Conservation (phyloP, 2,797 vertebrate genomes). For the Balearica regulorum region DNA sequence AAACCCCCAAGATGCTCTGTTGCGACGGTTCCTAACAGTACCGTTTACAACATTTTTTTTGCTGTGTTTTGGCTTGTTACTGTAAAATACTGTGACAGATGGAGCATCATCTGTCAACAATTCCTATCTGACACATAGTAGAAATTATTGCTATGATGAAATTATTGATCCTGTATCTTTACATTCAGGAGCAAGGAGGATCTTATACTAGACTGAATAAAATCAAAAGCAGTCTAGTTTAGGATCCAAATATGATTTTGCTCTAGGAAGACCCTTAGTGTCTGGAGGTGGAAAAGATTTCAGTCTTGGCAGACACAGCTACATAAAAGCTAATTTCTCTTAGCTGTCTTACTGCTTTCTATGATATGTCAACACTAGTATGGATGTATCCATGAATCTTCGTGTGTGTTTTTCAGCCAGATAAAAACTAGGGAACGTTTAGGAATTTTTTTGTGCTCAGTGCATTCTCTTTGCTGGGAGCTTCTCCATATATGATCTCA, state of each 20-base stretch:
- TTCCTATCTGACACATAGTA: constrained; percentile 52
- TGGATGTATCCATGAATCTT: not conserved
- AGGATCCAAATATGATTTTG: constrained; percentile 17
- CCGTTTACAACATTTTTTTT: constrained; percentile 22
- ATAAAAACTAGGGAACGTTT: not conserved
- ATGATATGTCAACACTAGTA: constrained; percentile 21
- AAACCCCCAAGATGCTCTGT: not conserved
- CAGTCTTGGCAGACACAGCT: constrained; percentile 33
- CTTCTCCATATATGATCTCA: not conserved
- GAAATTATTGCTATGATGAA: constrained; percentile 55
- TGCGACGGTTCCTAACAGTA: constrained; percentile 5
- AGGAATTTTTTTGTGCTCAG: not conserved
- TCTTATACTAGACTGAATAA: constrained; percentile 15
- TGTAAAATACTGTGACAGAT: constrained; percentile 68
- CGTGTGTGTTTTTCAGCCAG: not conserved
- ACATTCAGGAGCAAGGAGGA: constrained; percentile 36
- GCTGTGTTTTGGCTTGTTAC: constrained; percentile 54
- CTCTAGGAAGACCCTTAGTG: constrained; percentile 14
- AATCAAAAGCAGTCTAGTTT: constrained; percentile 31
- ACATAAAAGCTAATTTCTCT: constrained; percentile 26
- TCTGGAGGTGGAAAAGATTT: constrained; percentile 19
- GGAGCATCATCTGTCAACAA: constrained; percentile 67
- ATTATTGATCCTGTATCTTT: constrained; percentile 58
- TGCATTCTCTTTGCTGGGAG: not conserved
- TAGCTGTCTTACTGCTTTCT: constrained; percentile 33